phyloP scores from a whole-genome alignment of 1,140 invertebrate genomes.

The Uloborus diversus region DNA sequence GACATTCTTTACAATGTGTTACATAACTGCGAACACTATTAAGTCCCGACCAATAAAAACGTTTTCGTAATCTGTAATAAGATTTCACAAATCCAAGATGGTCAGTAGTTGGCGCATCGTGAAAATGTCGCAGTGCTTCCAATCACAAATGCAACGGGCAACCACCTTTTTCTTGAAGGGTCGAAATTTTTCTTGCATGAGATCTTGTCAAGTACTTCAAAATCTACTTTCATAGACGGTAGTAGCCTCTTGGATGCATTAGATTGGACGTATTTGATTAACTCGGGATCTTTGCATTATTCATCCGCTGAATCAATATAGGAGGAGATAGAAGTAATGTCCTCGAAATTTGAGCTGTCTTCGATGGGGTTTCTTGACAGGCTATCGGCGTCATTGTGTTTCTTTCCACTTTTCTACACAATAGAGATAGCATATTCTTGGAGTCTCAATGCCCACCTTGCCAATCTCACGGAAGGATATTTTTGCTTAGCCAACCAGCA shows the following conservation, averaged over 20 bases:
- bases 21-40: too few relatives aligned
- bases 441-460: slow-evolving; percentile 67
- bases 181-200: too few relatives aligned
- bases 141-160: background rate
- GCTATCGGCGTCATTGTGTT: slow-evolving; percentile 12
- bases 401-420: slow-evolving; percentile 63
- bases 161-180: too few relatives aligned
- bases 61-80: background rate
- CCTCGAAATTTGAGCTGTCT: too few relatives aligned
- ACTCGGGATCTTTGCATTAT: too few relatives aligned
- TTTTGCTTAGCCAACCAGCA: slow-evolving; percentile 66
- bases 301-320: too few relatives aligned
- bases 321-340: too few relatives aligned
- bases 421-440: slow-evolving; percentile 68
- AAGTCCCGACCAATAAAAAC: too few relatives aligned
- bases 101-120: background rate
- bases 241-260: too few relatives aligned
- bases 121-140: background rate
- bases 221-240: too few relatives aligned
- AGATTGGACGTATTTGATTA: too few relatives aligned
- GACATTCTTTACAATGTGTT: too few relatives aligned
- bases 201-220: background rate
- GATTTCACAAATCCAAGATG: background rate
- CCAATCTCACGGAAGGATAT: slow-evolving; percentile 65
- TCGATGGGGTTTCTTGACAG: background rate